phyloP scores from a whole-genome alignment of 2,888 invertebrate genomes.

The Paralinhomoeus sp. region DNA sequence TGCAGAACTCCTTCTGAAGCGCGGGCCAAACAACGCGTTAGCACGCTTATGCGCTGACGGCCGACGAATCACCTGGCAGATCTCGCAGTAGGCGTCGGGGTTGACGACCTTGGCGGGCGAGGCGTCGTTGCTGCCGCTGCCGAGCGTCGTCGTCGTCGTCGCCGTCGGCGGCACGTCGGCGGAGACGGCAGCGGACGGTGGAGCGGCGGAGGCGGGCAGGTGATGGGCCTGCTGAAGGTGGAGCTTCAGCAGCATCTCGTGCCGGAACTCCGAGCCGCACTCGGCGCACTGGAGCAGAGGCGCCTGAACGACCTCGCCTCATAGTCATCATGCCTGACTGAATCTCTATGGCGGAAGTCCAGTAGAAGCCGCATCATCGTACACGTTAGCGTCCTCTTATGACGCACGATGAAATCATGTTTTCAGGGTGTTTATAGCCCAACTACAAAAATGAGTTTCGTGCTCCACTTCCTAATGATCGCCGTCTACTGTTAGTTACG shows the following conservation, averaged over 20 bases:
- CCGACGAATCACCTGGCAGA: conserved; percentile 44
- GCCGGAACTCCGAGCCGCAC: not conserved
- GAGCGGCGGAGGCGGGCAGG: not conserved
- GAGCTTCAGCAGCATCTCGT: conserved; percentile 1
- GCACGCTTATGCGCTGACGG: not conserved
- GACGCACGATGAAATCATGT: too few species aligned
- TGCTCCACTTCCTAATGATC: too few species aligned
- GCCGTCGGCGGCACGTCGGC: not conserved
- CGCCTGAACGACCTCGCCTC: too few species aligned
- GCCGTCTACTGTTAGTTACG: too few species aligned
- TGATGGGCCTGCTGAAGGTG: not conserved
- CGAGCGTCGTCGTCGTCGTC: not conserved
- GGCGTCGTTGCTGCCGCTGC: not conserved
- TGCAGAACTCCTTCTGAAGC: conserved; percentile 65
- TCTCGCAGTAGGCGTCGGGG: conserved; percentile 88
- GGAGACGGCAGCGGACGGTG: not conserved
- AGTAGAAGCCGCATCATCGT: too few species aligned
- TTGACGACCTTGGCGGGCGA: conserved; percentile 31
- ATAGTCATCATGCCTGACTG: too few species aligned
- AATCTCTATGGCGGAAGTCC: too few species aligned
- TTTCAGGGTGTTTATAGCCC: too few species aligned
- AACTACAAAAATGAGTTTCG: too few species aligned
- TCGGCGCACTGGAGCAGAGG: not conserved
- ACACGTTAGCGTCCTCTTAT: too few species aligned
- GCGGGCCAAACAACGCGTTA: not conserved